Evolutionary conservation across 2,113 vertebrate genomes (phyloP).

Genomic region (Dicerorhinus sumatrensis): DNA sequence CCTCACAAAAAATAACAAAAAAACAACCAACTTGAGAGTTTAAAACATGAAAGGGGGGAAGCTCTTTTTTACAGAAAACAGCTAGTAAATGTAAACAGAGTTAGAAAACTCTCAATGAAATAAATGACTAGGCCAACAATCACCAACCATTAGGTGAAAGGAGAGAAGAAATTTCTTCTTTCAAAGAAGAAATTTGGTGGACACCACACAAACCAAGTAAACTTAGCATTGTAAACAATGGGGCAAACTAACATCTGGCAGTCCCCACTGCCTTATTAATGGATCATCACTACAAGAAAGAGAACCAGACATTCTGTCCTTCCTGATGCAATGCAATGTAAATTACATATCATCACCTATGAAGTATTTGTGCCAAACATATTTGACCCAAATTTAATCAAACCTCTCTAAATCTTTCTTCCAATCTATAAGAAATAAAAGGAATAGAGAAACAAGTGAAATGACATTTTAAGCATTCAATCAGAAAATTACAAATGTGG

Average conservation of each 20-base stretch:
- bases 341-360: background rate
- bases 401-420: background rate
- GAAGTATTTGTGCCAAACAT: background rate
- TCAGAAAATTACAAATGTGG: background rate
- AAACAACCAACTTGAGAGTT: background rate
- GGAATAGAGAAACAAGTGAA: background rate
- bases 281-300: background rate
- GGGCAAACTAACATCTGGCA: background rate
- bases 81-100: background rate
- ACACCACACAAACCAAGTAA: background rate
- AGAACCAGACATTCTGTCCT: background rate
- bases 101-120: conserved; percentile 5
- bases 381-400: conserved; percentile 22
- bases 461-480: background rate
- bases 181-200: background rate
- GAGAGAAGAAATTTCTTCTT: background rate
- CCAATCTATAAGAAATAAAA: background rate
- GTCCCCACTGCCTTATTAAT: background rate
- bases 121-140: background rate
- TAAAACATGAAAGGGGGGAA: background rate
- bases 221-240: background rate
- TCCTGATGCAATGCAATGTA: background rate
- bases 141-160: background rate
- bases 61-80: background rate
- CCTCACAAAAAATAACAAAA: background rate